Conservation (phyloP, 2,113 vertebrate genomes). For the Pica pica region DNA sequence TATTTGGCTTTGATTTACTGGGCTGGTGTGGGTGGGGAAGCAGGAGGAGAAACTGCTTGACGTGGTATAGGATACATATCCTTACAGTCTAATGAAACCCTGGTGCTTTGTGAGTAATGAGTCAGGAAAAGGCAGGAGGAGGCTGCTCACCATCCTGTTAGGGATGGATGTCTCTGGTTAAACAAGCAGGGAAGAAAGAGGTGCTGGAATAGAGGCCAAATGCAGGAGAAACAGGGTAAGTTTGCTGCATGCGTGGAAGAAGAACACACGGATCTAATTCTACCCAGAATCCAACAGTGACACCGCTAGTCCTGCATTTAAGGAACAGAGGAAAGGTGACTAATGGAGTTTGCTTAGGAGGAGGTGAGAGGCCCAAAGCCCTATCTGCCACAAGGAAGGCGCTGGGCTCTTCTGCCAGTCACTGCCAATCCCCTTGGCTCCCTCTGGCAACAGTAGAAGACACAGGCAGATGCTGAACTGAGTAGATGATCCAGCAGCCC, state of each 20-base stretch:
- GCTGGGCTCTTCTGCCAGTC: neutral
- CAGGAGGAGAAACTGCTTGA: neutral
- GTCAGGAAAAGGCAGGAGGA: neutral
- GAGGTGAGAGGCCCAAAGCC: neutral
- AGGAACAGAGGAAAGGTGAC: neutral
- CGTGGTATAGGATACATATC: neutral
- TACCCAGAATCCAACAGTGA: neutral
- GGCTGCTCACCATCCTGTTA: neutral
- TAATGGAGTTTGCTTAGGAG: neutral
- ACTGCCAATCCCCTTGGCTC: neutral
- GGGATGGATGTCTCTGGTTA: neutral
- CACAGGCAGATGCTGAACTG: fast-evolving
- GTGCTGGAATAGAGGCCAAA: neutral
- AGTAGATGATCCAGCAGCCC: neutral
- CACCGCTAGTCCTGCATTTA: neutral
- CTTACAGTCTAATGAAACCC: neutral
- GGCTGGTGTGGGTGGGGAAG: neutral
- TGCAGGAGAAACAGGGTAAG: neutral
- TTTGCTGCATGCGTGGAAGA: neutral
- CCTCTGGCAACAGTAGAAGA: neutral
- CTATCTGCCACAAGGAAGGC: neutral
- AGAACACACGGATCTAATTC: neutral
- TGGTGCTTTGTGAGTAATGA: neutral
- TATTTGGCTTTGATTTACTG: neutral
- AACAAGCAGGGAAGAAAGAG: neutral